Percentiles rank a stretch among this genome's conserved stretches.
Evolutionary conservation across 2,888 invertebrate genomes (phyloP).

Genomic region (Baronia brevicornis): DNA sequence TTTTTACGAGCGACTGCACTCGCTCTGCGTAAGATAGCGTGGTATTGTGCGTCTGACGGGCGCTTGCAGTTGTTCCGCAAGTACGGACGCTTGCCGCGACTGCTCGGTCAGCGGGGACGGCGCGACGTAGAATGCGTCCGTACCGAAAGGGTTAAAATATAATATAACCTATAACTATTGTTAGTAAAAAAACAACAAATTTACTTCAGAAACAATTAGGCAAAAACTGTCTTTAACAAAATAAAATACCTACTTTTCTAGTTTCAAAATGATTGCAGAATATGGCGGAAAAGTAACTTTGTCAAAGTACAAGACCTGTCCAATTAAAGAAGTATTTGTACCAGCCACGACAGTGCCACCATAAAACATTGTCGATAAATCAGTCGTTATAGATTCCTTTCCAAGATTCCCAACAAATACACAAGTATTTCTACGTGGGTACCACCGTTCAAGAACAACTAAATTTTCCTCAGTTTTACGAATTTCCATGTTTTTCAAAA

Average conservation of each 20-base stretch:
- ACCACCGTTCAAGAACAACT: conserved; percentile 84
- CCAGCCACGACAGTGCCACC: conserved; percentile 76
- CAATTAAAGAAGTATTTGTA: conserved; percentile 51
- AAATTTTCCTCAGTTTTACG: conserved; percentile 79
- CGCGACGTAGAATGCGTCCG: too few relatives aligned
- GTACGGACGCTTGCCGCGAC: too few relatives aligned
- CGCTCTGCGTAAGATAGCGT: too few relatives aligned
- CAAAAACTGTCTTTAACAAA: too few relatives aligned
- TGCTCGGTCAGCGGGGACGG: too few relatives aligned
- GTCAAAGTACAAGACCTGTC: conserved; percentile 57
- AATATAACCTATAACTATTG: too few relatives aligned
- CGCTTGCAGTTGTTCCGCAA: too few relatives aligned
- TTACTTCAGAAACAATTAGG: too few relatives aligned
- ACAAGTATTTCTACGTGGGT: conserved; percentile 85
- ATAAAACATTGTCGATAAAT: conserved; percentile 85
- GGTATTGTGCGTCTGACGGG: too few relatives aligned
- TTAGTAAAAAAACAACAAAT: too few relatives aligned
- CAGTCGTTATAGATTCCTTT: conserved; percentile 74
- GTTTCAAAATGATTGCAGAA: conserved; percentile 58
- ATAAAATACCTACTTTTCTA: conserved; percentile 47
- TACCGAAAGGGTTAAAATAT: too few relatives aligned
- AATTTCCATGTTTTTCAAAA: conserved; percentile 80
- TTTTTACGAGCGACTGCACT: too few relatives aligned
- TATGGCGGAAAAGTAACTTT: conserved; percentile 57
- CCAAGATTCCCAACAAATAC: conserved; percentile 86